Evolutionary conservation across 1,140 invertebrate genomes (phyloP).

Genomic region (Vanessa atalanta): DNA sequence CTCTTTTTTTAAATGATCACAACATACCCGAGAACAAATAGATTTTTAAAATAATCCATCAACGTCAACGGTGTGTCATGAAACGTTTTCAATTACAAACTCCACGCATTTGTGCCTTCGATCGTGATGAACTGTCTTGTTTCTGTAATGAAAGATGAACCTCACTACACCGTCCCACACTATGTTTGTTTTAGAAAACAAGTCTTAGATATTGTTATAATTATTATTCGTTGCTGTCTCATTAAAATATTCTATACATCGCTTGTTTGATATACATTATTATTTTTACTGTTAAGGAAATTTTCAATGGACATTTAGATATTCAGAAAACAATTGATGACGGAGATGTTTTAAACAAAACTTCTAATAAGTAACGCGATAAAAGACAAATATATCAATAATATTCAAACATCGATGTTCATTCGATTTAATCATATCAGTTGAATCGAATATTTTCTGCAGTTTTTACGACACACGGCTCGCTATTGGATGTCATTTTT

Average conservation of each 20-base stretch:
- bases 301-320: neutral
- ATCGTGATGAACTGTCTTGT: constrained; percentile 66
- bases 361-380: neutral
- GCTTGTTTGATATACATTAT: neutral
- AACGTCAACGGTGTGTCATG: constrained; percentile 57
- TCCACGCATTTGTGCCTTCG: constrained; percentile 48
- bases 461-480: no score
- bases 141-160: constrained; percentile 62
- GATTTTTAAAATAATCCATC: constrained; percentile 61
- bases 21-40: constrained; percentile 33
- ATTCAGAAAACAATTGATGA: neutral
- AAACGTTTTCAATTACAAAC: constrained; percentile 65
- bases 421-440: no score
- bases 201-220: constrained; percentile 4
- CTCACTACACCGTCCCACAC: constrained; percentile 7
- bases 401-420: no score
- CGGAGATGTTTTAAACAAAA: neutral
- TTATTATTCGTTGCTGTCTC: constrained; percentile 8
- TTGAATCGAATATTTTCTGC: no score
- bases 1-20: constrained; percentile 20
- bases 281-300: neutral
- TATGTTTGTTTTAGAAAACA: constrained; percentile 6
- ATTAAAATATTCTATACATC: constrained; percentile 2
- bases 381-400: neutral
- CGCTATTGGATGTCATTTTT: no score